Percentiles rank a stretch among this genome's conserved stretches.
phyloP scores from a whole-genome alignment of 2,888 invertebrate species.

The Cheiracanthium punctorium region DNA sequence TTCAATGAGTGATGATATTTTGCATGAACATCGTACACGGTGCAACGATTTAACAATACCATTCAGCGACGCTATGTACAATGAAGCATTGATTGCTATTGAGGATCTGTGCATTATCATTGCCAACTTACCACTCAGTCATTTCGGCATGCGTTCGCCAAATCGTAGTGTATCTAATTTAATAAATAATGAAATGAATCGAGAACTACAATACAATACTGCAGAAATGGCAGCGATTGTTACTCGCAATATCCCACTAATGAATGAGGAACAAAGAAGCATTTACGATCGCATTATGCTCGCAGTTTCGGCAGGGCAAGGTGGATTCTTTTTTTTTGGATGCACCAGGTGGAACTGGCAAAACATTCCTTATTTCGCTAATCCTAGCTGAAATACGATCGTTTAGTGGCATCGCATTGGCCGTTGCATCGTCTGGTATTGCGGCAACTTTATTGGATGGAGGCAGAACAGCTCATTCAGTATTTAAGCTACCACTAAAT shows the following conservation, averaged over 20 bases:
- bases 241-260: conserved; percentile 19
- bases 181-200: not conserved
- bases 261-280: conserved; percentile 10
- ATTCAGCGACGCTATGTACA: conserved; percentile 20
- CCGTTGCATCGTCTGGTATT: no score
- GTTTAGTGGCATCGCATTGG: no score
- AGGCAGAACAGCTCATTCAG: no score
- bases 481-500: no score
- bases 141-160: not conserved
- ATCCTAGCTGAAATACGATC: no score
- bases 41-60: conserved; percentile 33
- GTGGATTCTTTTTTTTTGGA: conserved; percentile 72
- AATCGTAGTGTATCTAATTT: not conserved
- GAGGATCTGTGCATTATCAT: conserved; percentile 22
- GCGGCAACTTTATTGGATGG: no score
- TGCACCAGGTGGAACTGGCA: no score
- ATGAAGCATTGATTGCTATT: conserved; percentile 35
- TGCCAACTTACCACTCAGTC: not conserved
- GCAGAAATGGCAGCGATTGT: conserved; percentile 23
- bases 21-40: conserved; percentile 39
- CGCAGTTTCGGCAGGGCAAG: not conserved
- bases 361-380: no score
- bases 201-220: conserved; percentile 9
- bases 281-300: not conserved
- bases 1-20: conserved; percentile 32